Evolutionary conservation across 2,113 vertebrate species (phyloP).

Genomic region (Taurulus bubalis): DNA sequence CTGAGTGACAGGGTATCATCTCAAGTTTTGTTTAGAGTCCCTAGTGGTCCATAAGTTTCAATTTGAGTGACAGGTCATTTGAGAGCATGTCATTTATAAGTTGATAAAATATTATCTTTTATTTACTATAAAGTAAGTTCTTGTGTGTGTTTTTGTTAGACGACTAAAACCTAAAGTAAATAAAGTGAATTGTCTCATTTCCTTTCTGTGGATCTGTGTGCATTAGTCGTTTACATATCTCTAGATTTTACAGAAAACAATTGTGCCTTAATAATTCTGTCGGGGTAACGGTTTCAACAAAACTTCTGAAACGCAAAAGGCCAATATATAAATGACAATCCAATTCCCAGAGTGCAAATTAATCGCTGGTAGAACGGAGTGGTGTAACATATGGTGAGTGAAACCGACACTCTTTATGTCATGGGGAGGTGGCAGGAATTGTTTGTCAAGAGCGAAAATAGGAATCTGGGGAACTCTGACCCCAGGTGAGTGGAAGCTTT

Average conservation of each 20-base stretch:
- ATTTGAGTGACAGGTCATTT: too few relatives aligned
- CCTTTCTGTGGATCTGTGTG: background rate
- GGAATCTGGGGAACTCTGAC: constrained; percentile 41
- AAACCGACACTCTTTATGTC: background rate
- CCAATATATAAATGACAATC: background rate
- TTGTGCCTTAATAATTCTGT: background rate
- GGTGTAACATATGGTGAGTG: background rate
- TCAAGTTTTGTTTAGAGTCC: background rate
- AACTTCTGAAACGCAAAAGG: background rate
- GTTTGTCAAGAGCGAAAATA: constrained; percentile 20
- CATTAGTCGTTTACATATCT: background rate
- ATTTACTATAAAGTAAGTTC: background rate
- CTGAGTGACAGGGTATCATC: background rate
- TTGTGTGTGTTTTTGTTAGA: too few relatives aligned
- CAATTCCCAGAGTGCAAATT: background rate
- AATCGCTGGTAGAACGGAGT: background rate
- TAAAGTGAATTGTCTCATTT: background rate
- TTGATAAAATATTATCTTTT: background rate
- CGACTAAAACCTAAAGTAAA: background rate
- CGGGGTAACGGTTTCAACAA: background rate
- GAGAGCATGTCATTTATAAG: background rate
- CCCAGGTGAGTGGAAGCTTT: constrained; percentile 31
- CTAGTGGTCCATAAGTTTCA: background rate
- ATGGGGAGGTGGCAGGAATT: background rate
- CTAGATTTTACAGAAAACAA: background rate